phyloP scores from a whole-genome alignment of 2,113 vertebrate species.

The Melanocharis versteri region DNA sequence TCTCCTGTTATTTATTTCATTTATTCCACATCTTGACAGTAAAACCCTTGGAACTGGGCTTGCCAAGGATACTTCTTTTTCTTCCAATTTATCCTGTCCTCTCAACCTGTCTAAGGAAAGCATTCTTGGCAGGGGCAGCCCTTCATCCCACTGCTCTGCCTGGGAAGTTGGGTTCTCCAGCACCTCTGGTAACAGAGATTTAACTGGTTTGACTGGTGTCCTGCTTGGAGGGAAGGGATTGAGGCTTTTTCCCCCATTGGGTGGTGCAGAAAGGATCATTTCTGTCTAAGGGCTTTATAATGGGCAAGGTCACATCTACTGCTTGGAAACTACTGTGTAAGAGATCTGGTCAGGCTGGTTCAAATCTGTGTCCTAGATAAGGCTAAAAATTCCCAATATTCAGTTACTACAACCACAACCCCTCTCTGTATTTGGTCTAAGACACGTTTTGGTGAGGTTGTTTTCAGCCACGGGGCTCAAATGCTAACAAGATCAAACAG shows the following conservation, averaged over 20 bases:
- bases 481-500: background rate
- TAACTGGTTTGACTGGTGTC: background rate
- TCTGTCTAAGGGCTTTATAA: background rate
- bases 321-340: background rate
- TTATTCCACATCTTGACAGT: background rate
- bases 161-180: background rate
- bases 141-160: background rate
- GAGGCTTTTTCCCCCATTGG: background rate
- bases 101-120: background rate
- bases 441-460: background rate
- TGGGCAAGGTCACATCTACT: background rate
- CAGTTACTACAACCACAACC: background rate
- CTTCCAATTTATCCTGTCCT: background rate
- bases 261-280: background rate
- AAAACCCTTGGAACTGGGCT: background rate
- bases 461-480: background rate
- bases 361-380: background rate
- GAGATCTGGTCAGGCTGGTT: background rate
- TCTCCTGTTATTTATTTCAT: background rate
- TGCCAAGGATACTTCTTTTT: background rate
- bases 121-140: slow-evolving; percentile 3
- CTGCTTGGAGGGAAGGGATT: background rate
- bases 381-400: background rate
- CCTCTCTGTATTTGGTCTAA: background rate
- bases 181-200: background rate